These are phyloP conservation scores for Nudaria mundana DNA, from an alignment of 2,888 invertebrate species.

Conservation along the genomic window DNA sequence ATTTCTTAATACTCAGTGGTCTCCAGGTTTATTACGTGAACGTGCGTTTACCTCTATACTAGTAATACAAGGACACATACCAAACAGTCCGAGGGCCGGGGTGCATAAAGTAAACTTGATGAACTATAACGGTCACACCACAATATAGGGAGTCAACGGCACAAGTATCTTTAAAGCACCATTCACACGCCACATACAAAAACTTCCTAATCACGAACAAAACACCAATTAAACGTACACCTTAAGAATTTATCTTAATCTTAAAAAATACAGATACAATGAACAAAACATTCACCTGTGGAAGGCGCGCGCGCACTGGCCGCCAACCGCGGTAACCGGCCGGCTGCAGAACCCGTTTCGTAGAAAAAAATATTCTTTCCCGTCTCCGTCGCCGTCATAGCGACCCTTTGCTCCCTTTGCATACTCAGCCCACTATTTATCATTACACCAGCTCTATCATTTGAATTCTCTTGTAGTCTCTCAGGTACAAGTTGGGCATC, in stretches of 20 bases:
- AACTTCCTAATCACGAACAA: constrained; percentile 29
- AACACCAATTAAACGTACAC: constrained; percentile 26
- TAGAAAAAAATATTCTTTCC: constrained; percentile 81
- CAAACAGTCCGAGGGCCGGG: constrained; percentile 51
- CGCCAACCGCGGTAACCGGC: constrained; percentile 83
- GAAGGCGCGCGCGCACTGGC: constrained; percentile 80
- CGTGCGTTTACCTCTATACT: constrained; percentile 20
- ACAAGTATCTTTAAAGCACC: constrained; percentile 43
- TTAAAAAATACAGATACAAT: constrained; percentile 35
- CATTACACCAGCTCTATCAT: constrained; percentile 55
- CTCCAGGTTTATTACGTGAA: no score
- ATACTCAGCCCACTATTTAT: constrained; percentile 65
- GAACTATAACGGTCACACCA: constrained; percentile 61
- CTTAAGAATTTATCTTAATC: constrained; percentile 29
- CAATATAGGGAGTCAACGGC: constrained; percentile 51
- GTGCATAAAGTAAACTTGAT: constrained; percentile 58
- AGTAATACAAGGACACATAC: constrained; percentile 61
- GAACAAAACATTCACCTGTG: constrained; percentile 76
- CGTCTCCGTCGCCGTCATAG: constrained; percentile 60
- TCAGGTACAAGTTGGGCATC: constrained; percentile 74
- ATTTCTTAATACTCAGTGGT: no score
- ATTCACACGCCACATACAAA: constrained; percentile 57
- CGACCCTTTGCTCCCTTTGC: constrained; percentile 76
- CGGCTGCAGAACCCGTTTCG: constrained; percentile 78
- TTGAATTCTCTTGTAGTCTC: constrained; percentile 62